Conservation (phyloP, 2,888 invertebrate species). For the Hypomecis punctinalis region DNA sequence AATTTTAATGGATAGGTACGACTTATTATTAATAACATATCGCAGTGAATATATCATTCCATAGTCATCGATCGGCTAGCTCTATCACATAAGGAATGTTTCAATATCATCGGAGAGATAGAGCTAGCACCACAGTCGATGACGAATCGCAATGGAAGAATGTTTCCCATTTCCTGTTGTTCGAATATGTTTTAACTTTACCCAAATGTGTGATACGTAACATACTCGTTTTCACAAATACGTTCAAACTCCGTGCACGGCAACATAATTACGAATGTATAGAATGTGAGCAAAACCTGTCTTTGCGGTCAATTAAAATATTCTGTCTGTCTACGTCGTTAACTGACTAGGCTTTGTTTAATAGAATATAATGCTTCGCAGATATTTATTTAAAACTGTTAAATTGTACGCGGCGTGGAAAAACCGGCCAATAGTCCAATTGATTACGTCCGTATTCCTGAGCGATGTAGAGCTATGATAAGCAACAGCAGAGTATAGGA, state of each 20-base stretch:
- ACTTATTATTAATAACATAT: constrained; percentile 11
- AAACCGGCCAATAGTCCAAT: not conserved
- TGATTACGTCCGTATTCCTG: not conserved
- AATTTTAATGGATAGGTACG: constrained; percentile 2
- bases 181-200: constrained; percentile 10
- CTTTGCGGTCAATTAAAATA: constrained; percentile 47
- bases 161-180: constrained; percentile 22
- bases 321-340: constrained; percentile 35
- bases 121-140: constrained; percentile 6
- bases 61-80: constrained; percentile 22
- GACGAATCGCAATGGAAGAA: constrained; percentile 23
- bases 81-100: constrained; percentile 30
- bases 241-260: constrained; percentile 30
- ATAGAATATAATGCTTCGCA: constrained; percentile 4
- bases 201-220: constrained; percentile 16
- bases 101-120: constrained; percentile 11
- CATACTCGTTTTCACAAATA: constrained; percentile 33
- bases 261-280: constrained; percentile 41
- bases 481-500: constrained; percentile 3
- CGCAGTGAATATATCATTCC: constrained; percentile 12
- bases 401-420: not conserved
- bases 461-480: constrained; percentile 5
- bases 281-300: constrained; percentile 43
- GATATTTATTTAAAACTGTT: constrained; percentile 10
- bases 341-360: constrained; percentile 20